phyloP scores from a whole-genome alignment of 1,140 invertebrate species.

The Propsilocerus akamusi region DNA sequence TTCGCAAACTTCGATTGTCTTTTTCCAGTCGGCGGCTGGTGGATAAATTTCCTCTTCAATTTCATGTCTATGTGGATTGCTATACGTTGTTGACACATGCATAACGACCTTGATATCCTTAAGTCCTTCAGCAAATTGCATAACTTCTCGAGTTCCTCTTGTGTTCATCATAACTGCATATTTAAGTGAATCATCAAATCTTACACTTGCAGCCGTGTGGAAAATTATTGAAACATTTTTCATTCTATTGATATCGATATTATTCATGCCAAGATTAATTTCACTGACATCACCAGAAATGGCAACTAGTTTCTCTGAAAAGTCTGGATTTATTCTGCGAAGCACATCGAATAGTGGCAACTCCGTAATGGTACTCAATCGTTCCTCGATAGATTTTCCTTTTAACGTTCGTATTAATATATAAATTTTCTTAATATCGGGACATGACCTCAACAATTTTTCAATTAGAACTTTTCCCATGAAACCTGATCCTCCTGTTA shows the following conservation, averaged over 20 bases:
- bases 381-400: constrained; percentile 38
- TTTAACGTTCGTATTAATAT: constrained; percentile 62
- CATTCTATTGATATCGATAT: constrained; percentile 14
- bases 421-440: constrained; percentile 52
- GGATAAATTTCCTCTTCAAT: constrained; percentile 67
- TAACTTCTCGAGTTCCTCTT: constrained; percentile 41
- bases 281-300: constrained; percentile 54
- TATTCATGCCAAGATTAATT: constrained; percentile 31
- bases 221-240: constrained; percentile 70
- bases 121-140: constrained; percentile 42
- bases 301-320: constrained; percentile 43
- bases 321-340: constrained; percentile 19
- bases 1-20: constrained; percentile 65
- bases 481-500: constrained; percentile 56
- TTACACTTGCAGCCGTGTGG: constrained; percentile 82
- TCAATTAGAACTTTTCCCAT: constrained; percentile 75
- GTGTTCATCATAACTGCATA: constrained; percentile 43
- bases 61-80: constrained; percentile 46
- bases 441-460: constrained; percentile 56
- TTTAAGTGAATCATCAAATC: constrained; percentile 53
- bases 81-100: constrained; percentile 73
- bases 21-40: constrained; percentile 59
- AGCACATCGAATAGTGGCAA: constrained; percentile 27
- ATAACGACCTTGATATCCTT: constrained; percentile 50
- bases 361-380: neutral